Conservation (phyloP, 2,113 vertebrate species). For the Zosterops japonicus region DNA sequence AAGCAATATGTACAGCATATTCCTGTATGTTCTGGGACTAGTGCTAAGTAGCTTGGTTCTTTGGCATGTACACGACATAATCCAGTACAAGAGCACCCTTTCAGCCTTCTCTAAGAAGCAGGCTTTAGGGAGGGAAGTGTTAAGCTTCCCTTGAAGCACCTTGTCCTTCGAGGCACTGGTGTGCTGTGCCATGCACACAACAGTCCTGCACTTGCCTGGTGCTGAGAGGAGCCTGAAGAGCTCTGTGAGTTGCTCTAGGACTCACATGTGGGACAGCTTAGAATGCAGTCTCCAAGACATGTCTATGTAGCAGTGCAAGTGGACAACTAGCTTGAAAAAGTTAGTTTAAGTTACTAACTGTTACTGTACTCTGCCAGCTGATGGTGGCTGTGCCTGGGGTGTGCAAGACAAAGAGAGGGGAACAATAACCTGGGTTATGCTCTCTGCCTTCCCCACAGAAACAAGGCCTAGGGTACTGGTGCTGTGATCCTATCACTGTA, state of each 20-base stretch:
- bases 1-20: background rate
- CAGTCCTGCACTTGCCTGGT: background rate
- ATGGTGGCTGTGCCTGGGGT: background rate
- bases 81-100: background rate
- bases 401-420: background rate
- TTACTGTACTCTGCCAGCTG: background rate
- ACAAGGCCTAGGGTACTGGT: background rate
- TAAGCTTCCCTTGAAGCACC: background rate
- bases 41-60: background rate
- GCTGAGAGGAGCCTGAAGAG: background rate
- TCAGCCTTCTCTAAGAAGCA: background rate
- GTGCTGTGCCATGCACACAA: background rate
- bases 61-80: background rate
- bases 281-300: background rate
- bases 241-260: background rate
- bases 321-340: background rate
- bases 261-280: background rate
- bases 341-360: background rate
- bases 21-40: background rate
- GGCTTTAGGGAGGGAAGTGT: background rate
- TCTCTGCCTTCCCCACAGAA: background rate
- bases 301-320: background rate
- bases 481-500: background rate
- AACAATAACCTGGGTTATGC: background rate
- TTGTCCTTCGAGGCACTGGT: fast-evolving